These are phyloP conservation scores for Nymphalis io DNA, from an alignment of 1,140 invertebrate species.

Conservation along the genomic window DNA sequence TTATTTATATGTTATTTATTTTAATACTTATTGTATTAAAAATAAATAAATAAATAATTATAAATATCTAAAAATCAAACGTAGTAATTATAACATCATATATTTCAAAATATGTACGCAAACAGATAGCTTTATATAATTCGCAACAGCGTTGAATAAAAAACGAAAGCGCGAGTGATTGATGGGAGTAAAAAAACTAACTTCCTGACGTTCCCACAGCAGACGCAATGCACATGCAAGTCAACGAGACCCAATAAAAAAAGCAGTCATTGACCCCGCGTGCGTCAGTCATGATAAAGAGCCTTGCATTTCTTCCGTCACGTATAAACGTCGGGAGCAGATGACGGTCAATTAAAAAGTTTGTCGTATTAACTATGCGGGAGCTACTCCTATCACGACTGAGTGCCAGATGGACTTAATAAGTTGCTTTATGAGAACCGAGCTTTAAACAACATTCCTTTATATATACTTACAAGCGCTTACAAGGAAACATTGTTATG, in stretches of 20 bases:
- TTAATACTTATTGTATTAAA: too few species aligned
- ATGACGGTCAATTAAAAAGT: conserved; percentile 80
- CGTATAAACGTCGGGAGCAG: conserved; percentile 69
- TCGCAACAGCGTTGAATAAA: conserved; percentile 33
- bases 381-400: conserved; percentile 57
- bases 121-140: conserved; percentile 32
- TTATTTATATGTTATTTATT: too few species aligned
- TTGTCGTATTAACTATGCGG: conserved; percentile 74
- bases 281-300: conserved; percentile 72
- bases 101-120: not conserved
- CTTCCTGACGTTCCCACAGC: conserved; percentile 68
- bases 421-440: conserved; percentile 34
- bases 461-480: conserved; percentile 18
- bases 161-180: conserved; percentile 37
- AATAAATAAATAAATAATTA: not conserved
- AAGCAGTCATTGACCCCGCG: conserved; percentile 71
- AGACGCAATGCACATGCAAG: conserved; percentile 65
- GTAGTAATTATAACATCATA: not conserved
- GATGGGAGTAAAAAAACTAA: conserved; percentile 47
- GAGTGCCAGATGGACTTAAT: conserved; percentile 69
- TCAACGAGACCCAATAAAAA: conserved; percentile 63
- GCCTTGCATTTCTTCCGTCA: conserved; percentile 60
- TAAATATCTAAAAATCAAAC: not conserved
- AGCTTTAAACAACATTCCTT: conserved; percentile 25
- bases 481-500: conserved; percentile 17